Conservation (phyloP, 2,888 invertebrate species). For the Chaetogeoica ovagalla region DNA sequence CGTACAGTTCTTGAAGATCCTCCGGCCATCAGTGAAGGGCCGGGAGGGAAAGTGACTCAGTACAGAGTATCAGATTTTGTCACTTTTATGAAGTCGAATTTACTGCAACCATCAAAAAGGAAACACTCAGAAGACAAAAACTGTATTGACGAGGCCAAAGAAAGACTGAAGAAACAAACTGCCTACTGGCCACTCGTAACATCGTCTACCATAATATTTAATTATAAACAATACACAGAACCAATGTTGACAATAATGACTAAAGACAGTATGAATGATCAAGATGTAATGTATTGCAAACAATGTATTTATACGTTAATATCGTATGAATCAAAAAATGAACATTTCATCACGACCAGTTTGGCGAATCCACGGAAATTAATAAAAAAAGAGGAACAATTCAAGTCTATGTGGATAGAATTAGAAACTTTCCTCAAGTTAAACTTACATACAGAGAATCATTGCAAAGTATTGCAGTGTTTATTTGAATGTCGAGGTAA, state of each 20-base stretch:
- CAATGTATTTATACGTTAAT: slow-evolving; percentile 81
- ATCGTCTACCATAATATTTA: slow-evolving; percentile 84
- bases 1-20: slow-evolving; percentile 89
- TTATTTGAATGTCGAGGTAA: slow-evolving; percentile 75
- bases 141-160: slow-evolving; percentile 67
- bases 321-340: slow-evolving; percentile 80
- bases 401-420: slow-evolving; percentile 87
- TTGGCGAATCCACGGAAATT: slow-evolving; percentile 69
- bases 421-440: slow-evolving; percentile 80
- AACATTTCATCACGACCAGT: slow-evolving; percentile 71
- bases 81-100: slow-evolving; percentile 81
- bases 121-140: slow-evolving; percentile 58
- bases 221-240: slow-evolving; percentile 72
- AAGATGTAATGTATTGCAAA: slow-evolving; percentile 83
- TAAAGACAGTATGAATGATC: slow-evolving; percentile 81
- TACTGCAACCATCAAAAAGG: slow-evolving; percentile 70
- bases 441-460: slow-evolving; percentile 76
- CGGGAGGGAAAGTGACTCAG: slow-evolving; percentile 91
- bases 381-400: slow-evolving; percentile 77
- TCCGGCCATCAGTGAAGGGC: slow-evolving; percentile 91
- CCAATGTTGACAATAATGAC: slow-evolving; percentile 78
- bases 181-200: slow-evolving; percentile 89
- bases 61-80: slow-evolving; percentile 86
- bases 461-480: slow-evolving; percentile 76
- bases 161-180: slow-evolving; percentile 75